These are phyloP conservation scores for Ophion obscuratus DNA, from an alignment of 2,888 invertebrate species.

Conservation along the genomic window DNA sequence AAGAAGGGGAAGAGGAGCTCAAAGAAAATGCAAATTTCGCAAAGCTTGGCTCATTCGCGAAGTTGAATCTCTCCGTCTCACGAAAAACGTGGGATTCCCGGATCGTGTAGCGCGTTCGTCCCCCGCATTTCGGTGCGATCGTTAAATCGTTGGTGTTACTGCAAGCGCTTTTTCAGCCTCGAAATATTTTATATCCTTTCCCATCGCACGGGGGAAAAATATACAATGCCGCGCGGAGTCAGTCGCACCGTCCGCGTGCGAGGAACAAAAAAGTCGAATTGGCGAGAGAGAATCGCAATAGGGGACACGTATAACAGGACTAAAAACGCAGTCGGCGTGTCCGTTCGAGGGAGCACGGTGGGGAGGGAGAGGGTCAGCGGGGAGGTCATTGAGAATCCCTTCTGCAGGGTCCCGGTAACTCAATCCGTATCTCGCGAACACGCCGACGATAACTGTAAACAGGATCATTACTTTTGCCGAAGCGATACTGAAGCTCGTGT, in stretches of 20 bases:
- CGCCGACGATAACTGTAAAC: slow-evolving; percentile 76
- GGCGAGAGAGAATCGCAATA: slow-evolving; percentile 1
- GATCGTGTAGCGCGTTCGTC: slow-evolving; percentile 22
- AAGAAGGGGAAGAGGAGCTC: neutral
- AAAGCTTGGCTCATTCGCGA: neutral
- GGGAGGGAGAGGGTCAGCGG: slow-evolving; percentile 18
- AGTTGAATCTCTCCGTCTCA: neutral
- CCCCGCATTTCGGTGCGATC: slow-evolving; percentile 40
- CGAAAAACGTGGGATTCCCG: slow-evolving; percentile 25
- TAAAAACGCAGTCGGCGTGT: slow-evolving; percentile 56
- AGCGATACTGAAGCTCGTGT: slow-evolving; percentile 73
- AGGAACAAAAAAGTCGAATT: neutral
- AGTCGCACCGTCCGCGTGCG: neutral
- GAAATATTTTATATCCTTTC: slow-evolving; percentile 28
- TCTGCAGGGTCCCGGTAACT: slow-evolving; percentile 74
- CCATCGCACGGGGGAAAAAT: slow-evolving; percentile 16
- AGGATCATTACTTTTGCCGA: slow-evolving; percentile 77
- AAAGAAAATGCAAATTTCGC: slow-evolving; percentile 5
- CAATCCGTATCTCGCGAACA: slow-evolving; percentile 76
- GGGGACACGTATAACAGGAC: slow-evolving; percentile 38
- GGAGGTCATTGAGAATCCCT: slow-evolving; percentile 63
- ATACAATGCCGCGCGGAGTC: neutral
- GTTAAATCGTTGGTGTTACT: slow-evolving; percentile 51
- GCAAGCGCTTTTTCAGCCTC: slow-evolving; percentile 50
- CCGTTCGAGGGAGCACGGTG: slow-evolving; percentile 3